phyloP scores from a whole-genome alignment of 2,797 vertebrate genomes.

The Tapirus indicus region DNA sequence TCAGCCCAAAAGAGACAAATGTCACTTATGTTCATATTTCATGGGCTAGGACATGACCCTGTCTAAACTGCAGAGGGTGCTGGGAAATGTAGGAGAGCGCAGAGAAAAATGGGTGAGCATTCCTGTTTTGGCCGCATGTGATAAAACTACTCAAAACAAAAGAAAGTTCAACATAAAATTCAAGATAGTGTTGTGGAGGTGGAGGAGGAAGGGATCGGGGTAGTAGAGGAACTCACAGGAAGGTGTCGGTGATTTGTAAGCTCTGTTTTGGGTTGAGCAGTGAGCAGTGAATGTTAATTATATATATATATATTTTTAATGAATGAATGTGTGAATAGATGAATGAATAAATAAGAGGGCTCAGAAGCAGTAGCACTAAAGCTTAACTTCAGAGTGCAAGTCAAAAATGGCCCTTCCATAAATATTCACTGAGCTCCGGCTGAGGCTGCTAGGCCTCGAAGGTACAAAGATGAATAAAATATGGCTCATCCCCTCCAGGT shows the following conservation, averaged over 20 bases:
- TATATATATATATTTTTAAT: neutral
- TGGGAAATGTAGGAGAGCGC: neutral
- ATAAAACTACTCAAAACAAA: conserved; percentile 29
- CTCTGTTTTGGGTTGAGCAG: neutral
- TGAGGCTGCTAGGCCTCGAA: neutral
- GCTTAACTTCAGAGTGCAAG: neutral
- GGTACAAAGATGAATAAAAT: conserved; percentile 71
- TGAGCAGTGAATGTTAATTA: neutral
- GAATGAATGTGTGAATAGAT: neutral
- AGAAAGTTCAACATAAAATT: conserved; percentile 23
- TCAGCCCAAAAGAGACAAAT: neutral
- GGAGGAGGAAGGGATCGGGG: too few species aligned
- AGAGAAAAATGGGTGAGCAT: neutral
- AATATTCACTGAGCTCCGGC: conserved; percentile 22
- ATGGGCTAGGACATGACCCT: neutral
- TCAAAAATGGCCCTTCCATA: conserved; percentile 45
- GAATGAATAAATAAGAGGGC: neutral
- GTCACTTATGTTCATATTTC: neutral
- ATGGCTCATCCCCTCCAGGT: neutral
- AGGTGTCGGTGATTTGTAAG: neutral
- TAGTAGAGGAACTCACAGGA: neutral
- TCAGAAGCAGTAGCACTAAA: neutral
- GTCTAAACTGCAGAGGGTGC: neutral
- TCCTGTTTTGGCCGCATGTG: neutral
- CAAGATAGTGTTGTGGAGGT: neutral